Percentiles rank a stretch among this genome's conserved stretches.
These are phyloP conservation scores for Hypothenemus hampei DNA, from an alignment of 1,140 invertebrate genomes.

Conservation along the genomic window DNA sequence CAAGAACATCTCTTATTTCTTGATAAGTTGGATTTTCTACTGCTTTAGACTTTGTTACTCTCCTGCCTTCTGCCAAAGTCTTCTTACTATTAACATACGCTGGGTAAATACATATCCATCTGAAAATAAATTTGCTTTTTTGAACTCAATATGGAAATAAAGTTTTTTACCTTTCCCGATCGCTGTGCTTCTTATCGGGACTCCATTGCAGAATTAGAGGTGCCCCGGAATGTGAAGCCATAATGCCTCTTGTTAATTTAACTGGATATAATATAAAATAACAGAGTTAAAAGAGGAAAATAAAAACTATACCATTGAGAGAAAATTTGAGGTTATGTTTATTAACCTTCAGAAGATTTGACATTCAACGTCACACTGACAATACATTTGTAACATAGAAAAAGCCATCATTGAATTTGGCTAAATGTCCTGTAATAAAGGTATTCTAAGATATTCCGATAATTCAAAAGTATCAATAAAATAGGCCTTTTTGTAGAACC, in stretches of 20 bases:
- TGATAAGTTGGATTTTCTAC: slow-evolving; percentile 91
- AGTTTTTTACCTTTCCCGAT: slow-evolving; percentile 50
- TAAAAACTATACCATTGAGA: too few species aligned
- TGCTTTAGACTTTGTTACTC: slow-evolving; percentile 76
- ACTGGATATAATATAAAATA: too few species aligned
- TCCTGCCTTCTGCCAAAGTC: slow-evolving; percentile 79
- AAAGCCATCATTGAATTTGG: too few species aligned
- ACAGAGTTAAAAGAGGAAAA: too few species aligned
- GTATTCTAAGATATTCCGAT: too few species aligned
- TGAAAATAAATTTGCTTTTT: slow-evolving; percentile 46
- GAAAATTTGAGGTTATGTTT: too few species aligned
- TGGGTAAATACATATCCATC: slow-evolving; percentile 97
- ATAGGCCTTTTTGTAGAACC: too few species aligned
- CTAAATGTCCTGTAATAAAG: too few species aligned
- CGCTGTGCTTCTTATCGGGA: slow-evolving; percentile 65
- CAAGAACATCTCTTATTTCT: slow-evolving; percentile 90
- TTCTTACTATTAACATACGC: slow-evolving; percentile 94
- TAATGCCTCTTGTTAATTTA: not conserved
- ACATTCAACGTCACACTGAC: too few species aligned
- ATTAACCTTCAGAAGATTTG: too few species aligned
- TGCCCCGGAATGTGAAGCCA: slow-evolving; percentile 18
- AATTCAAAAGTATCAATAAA: too few species aligned
- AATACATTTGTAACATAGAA: too few species aligned
- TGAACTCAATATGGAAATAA: slow-evolving; percentile 1
- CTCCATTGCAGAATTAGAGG: slow-evolving; percentile 34